Evolutionary conservation across 1,140 invertebrate species (phyloP), one percentile per base, ranked within the genome.

Genomic region (Prorops nasuta): DNA sequence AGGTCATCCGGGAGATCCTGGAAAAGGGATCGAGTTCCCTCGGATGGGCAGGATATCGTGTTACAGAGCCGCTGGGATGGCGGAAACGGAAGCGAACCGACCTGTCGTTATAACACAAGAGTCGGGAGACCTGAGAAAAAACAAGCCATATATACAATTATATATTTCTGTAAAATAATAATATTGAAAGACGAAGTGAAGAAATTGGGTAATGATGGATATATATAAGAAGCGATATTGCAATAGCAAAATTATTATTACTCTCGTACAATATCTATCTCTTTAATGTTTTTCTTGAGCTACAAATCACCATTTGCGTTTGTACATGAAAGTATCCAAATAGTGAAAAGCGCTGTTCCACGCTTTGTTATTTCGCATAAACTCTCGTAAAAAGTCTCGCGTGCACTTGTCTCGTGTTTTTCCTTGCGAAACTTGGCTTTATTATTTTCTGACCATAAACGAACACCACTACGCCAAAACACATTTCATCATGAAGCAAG

Each of bases 211-310:
- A 38, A 28, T 19, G 18, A 42, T 51, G 16, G 3, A 38, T 17
- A 34, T 18, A 55, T 12, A 45, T 16, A 21, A 9, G 24, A 41
- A 51, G 49, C 39, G 53, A 60, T 60, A 56, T 61, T 45, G 59
- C 50, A 60, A 60, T 48, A 54, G 60, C 54, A 44, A 57, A 61
- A 61, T 61, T 61, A 61, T 60, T 61, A 61, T 61, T 61, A 61
- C 58, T 61, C 49, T 60, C 54, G 52, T 61, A 61, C 59, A 61
- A 50, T 61, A 56, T 60, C 58, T 58, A 52, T 60, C 56, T 60
- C 46, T 60, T 54, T 28, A 28, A 14, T 14, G n/a, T 60, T 56
- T 37, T 56, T 37, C 37, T 60, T 52, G 53, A 55, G 49, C 57
- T 60, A 60, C 55, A 60, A 60, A 60, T 34, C 52, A 24, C 50